phyloP scores from a whole-genome alignment of 2,888 invertebrate genomes.

The Cheilosia urbana region DNA sequence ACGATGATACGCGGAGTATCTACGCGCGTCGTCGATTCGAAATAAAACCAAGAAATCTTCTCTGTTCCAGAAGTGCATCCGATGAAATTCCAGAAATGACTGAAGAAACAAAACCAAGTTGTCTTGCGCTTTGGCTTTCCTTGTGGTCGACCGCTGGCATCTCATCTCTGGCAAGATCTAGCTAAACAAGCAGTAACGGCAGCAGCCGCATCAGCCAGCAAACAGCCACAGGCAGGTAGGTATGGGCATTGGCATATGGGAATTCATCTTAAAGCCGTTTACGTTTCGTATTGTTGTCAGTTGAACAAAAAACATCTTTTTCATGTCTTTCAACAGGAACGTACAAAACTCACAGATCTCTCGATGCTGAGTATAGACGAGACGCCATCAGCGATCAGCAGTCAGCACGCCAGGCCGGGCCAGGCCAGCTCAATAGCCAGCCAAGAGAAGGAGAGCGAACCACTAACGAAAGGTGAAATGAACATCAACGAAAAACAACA shows the following conservation, averaged over 20 bases:
- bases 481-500: slow-evolving; percentile 48
- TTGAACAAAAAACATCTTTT: slow-evolving; percentile 73
- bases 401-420: neutral
- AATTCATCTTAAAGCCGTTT: slow-evolving; percentile 74
- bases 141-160: slow-evolving; percentile 51
- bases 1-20: neutral
- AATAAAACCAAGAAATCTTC: slow-evolving; percentile 9
- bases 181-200: slow-evolving; percentile 65
- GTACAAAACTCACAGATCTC: slow-evolving; percentile 52
- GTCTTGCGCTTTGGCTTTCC: slow-evolving; percentile 74
- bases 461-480: slow-evolving; percentile 61
- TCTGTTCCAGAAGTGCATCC: slow-evolving; percentile 73
- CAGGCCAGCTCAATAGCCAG: slow-evolving; percentile 15
- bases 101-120: slow-evolving; percentile 72
- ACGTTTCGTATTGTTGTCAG: slow-evolving; percentile 75
- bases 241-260: slow-evolving; percentile 64
- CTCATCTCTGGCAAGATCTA: slow-evolving; percentile 73
- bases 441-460: slow-evolving; percentile 54
- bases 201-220: slow-evolving; percentile 24
- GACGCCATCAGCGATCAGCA: slow-evolving; percentile 18
- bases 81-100: slow-evolving; percentile 76
- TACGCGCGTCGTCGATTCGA: neutral
- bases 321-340: slow-evolving; percentile 71
- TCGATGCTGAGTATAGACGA: slow-evolving; percentile 50
- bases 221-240: slow-evolving; percentile 62